Conservation (phyloP, 2,113 vertebrate genomes). For the Tetrax tetrax region DNA sequence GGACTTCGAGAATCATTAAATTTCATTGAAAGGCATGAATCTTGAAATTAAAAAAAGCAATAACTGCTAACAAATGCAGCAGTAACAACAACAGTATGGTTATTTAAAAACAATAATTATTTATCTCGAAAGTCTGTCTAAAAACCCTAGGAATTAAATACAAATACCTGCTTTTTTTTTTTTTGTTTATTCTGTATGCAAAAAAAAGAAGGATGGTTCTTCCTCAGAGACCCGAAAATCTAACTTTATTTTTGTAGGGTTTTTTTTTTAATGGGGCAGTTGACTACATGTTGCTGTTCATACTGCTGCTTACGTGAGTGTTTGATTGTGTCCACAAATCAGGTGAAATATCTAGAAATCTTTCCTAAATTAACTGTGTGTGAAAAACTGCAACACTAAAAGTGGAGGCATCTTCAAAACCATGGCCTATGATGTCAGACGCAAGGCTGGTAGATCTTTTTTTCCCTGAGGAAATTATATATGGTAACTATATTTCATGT, state of each 20-base stretch:
- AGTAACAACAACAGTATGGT: background rate
- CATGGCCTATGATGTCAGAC: background rate
- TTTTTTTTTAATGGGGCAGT: background rate
- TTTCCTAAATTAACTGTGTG: background rate
- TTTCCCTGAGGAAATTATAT: background rate
- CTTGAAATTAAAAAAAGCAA: conserved; percentile 27
- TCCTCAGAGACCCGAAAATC: background rate
- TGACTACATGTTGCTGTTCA: background rate
- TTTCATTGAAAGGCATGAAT: background rate
- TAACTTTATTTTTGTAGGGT: background rate
- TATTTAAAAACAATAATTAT: conserved; percentile 30
- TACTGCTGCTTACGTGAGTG: background rate
- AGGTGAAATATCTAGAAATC: background rate
- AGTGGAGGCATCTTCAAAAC: background rate
- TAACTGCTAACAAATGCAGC: background rate
- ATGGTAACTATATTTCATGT: background rate
- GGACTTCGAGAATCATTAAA: background rate
- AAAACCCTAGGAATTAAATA: background rate
- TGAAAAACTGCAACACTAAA: background rate
- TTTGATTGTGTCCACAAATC: background rate
- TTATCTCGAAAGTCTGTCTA: background rate
- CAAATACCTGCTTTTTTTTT: background rate
- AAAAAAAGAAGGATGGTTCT: background rate
- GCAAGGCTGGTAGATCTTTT: background rate
- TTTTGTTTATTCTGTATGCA: background rate